Conservation (phyloP, 2,113 vertebrate species). For the Proteles cristata region DNA sequence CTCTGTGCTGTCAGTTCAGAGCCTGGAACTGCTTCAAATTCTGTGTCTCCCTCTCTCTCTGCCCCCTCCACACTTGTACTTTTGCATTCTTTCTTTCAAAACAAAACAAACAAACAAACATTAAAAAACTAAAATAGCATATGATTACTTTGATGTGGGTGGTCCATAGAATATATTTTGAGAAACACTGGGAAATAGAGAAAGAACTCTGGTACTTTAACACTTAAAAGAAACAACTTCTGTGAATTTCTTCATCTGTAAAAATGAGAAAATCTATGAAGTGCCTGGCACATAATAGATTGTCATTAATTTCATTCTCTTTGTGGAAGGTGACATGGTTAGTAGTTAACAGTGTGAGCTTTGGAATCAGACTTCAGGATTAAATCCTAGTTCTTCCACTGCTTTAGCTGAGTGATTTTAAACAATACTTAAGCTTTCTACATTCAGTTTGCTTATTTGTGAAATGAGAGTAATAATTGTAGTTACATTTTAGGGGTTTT, state of each 20-base stretch:
- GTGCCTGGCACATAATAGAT: neutral
- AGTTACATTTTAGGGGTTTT: neutral
- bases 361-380: neutral
- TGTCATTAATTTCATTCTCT: constrained; percentile 16
- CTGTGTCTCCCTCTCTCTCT: no score
- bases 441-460: neutral
- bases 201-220: neutral
- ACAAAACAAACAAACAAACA: no score
- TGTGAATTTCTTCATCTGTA: neutral
- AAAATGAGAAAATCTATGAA: neutral
- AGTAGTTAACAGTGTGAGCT: neutral
- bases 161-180: neutral
- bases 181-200: neutral
- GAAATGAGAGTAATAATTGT: constrained; percentile 15
- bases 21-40: no score
- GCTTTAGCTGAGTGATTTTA: neutral
- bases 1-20: no score
- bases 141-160: neutral
- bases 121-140: no score
- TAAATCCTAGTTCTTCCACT: neutral
- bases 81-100: no score
- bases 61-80: no score
- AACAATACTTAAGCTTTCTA: neutral
- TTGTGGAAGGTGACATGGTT: neutral
- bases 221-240: neutral